Evolutionary conservation across 1,140 invertebrate species (phyloP).

Genomic region (Ceratina australensis): DNA sequence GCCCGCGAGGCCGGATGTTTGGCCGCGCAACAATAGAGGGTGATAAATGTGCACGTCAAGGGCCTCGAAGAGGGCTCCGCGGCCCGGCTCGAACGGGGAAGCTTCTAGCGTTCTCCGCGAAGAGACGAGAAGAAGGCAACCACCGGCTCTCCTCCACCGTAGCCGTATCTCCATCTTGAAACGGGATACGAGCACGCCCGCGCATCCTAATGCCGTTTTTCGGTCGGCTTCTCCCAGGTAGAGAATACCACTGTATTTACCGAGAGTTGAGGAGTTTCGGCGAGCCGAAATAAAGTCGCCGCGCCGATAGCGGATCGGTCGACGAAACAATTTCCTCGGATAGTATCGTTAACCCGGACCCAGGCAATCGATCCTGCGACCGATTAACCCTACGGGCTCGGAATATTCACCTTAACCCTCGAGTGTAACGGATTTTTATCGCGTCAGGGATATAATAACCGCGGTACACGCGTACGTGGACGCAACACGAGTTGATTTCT

Average conservation of each 20-base stretch:
- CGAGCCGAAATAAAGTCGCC: not conserved
- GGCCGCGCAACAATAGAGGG: slow-evolving; percentile 72
- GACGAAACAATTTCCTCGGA: slow-evolving; percentile 15
- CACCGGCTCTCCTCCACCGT: not conserved
- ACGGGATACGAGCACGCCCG: slow-evolving; percentile 73
- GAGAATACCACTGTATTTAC: slow-evolving; percentile 34
- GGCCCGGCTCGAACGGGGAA: slow-evolving; percentile 41
- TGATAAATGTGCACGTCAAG: slow-evolving; percentile 75
- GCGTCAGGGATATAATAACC: too few relatives aligned
- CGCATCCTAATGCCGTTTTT: slow-evolving; percentile 74
- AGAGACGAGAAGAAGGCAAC: slow-evolving; percentile 47
- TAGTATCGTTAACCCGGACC: not conserved
- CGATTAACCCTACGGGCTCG: slow-evolving; percentile 1
- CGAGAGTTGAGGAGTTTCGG: slow-evolving; percentile 1
- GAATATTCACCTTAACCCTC: too few relatives aligned
- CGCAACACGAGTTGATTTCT: too few relatives aligned
- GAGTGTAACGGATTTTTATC: too few relatives aligned
- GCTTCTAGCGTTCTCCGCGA: slow-evolving; percentile 53
- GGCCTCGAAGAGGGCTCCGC: slow-evolving; percentile 64
- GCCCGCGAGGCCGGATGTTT: slow-evolving; percentile 73
- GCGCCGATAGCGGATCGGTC: not conserved
- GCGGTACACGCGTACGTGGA: too few relatives aligned
- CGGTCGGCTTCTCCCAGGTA: slow-evolving; percentile 43
- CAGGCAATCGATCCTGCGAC: not conserved
- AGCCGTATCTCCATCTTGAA: slow-evolving; percentile 77